These are phyloP conservation scores for Cybosia mesomella DNA, from an alignment of 2,888 invertebrate genomes.

Conservation along the genomic window DNA sequence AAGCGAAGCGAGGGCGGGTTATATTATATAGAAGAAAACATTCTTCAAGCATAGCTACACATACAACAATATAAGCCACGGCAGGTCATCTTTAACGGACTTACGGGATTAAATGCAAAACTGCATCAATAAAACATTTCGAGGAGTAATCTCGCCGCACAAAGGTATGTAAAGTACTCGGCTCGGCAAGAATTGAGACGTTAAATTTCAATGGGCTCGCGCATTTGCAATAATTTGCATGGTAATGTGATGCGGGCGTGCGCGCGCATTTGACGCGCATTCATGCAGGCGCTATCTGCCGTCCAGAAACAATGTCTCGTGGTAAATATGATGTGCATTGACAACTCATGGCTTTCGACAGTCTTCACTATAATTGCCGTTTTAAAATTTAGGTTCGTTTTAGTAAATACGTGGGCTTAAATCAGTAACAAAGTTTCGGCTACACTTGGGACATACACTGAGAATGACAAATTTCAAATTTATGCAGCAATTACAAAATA, in stretches of 20 bases:
- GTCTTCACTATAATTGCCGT: conserved; percentile 3
- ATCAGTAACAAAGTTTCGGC: not conserved
- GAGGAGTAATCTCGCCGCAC: conserved; percentile 45
- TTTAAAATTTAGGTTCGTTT: conserved; percentile 14
- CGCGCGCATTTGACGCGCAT: conserved; percentile 54
- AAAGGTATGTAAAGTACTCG: conserved; percentile 56
- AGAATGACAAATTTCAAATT: not conserved
- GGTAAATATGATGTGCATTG: conserved; percentile 10
- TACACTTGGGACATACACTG: not conserved
- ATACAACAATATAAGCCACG: conserved; percentile 2
- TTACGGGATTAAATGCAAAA: conserved; percentile 52
- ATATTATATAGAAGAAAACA: not conserved
- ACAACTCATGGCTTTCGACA: conserved; percentile 7
- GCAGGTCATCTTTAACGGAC: conserved; percentile 22
- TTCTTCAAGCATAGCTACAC: not conserved
- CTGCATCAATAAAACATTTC: conserved; percentile 46
- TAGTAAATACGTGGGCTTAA: conserved; percentile 4
- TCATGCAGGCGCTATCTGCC: conserved; percentile 37
- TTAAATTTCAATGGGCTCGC: conserved; percentile 62
- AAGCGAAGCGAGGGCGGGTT: too few relatives aligned
- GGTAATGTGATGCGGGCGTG: conserved; percentile 61
- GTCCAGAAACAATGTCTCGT: conserved; percentile 40
- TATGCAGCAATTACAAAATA: too few relatives aligned
- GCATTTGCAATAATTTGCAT: conserved; percentile 56
- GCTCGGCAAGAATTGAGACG: conserved; percentile 63